These are phyloP conservation scores for Selenia dentaria DNA, from an alignment of 2,888 invertebrate genomes.

Conservation along the genomic window DNA sequence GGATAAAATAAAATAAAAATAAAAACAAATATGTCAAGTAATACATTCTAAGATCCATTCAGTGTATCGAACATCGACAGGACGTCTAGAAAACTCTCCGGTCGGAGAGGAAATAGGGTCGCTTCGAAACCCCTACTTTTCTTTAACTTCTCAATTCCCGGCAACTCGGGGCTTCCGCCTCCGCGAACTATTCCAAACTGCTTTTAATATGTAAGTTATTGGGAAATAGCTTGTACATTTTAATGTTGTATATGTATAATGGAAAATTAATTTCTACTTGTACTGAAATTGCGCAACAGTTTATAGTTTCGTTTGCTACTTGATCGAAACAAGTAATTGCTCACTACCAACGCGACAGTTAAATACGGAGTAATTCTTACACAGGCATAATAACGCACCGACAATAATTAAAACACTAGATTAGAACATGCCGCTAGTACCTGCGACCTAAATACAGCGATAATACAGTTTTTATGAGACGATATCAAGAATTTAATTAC, in stretches of 20 bases:
- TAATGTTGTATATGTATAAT: constrained; percentile 31
- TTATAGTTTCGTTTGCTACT: background rate
- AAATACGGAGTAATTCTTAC: constrained; percentile 20
- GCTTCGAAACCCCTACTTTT: constrained; percentile 35
- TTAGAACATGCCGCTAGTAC: background rate
- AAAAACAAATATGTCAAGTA: constrained; percentile 39
- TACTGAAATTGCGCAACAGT: background rate
- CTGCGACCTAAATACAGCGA: constrained; percentile 21
- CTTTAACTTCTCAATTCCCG: constrained; percentile 62
- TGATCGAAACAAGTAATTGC: constrained; percentile 6
- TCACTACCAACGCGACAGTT: constrained; percentile 19
- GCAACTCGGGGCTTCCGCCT: constrained; percentile 41
- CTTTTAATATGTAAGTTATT: constrained; percentile 58
- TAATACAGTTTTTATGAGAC: constrained; percentile 27
- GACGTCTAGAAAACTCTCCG: constrained; percentile 26
- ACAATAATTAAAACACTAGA: constrained; percentile 18
- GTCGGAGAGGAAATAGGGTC: constrained; percentile 34
- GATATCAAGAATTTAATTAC: constrained; percentile 31
- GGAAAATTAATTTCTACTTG: constrained; percentile 5
- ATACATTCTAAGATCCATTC: constrained; percentile 36
- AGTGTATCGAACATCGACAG: constrained; percentile 16
- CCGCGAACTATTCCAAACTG: constrained; percentile 48
- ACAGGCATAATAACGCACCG: too few relatives aligned
- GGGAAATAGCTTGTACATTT: constrained; percentile 36
- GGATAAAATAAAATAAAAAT: constrained; percentile 39